Evolutionary conservation across 2,888 invertebrate genomes (phyloP).

Genomic region (Troilus luridus): DNA sequence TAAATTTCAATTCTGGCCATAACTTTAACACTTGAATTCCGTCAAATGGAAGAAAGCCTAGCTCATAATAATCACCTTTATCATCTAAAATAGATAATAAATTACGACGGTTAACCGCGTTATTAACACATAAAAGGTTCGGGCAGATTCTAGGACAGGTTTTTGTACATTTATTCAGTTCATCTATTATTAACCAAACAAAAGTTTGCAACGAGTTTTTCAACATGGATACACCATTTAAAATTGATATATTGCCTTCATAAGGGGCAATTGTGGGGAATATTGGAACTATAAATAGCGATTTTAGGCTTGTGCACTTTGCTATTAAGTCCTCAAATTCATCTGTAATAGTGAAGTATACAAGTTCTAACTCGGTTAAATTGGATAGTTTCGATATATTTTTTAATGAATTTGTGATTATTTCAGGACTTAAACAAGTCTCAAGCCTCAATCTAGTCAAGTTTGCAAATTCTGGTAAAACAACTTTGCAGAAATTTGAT

Average conservation of each 20-base stretch:
- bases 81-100: too few relatives aligned
- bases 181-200: background rate
- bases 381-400: background rate
- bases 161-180: too few relatives aligned
- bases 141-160: too few relatives aligned
- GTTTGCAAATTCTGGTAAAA: background rate
- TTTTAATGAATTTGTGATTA: background rate
- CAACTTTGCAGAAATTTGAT: background rate
- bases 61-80: too few relatives aligned
- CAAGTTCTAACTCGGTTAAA: background rate
- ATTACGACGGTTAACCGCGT: too few relatives aligned
- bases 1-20: too few relatives aligned
- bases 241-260: background rate
- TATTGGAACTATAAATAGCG: background rate
- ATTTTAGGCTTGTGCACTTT: background rate
- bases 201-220: background rate
- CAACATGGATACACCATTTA: background rate
- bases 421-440: background rate
- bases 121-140: too few relatives aligned
- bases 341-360: background rate
- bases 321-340: background rate
- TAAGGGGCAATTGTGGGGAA: too few relatives aligned
- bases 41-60: too few relatives aligned
- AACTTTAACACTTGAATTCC: too few relatives aligned
- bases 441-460: background rate